Evolutionary conservation across 2,113 vertebrate species (phyloP).

Genomic region (Machaerirhynchus nigripectus): DNA sequence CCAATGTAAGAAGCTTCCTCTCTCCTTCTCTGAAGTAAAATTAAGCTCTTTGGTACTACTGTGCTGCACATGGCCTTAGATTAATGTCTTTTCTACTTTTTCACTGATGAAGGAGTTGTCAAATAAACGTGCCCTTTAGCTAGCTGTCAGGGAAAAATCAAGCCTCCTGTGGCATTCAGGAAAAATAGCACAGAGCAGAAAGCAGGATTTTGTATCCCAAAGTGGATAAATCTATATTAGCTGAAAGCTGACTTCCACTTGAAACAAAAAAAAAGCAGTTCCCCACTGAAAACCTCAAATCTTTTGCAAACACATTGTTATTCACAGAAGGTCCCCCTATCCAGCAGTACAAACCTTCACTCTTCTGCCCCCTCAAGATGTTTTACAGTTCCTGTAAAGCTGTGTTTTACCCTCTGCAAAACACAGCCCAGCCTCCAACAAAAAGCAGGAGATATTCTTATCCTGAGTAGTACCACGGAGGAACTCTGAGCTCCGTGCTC

Average conservation of each 20-base stretch:
- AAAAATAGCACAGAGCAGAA: conserved; percentile 45
- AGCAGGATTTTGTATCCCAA: conserved; percentile 42
- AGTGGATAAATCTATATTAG: conserved; percentile 50
- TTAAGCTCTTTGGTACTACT: background rate
- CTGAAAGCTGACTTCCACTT: conserved; percentile 36
- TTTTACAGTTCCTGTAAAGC: background rate
- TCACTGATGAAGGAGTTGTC: conserved; percentile 54
- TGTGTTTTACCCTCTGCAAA: background rate
- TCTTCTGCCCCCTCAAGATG: background rate
- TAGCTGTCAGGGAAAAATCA: conserved; percentile 55
- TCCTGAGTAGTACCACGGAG: background rate
- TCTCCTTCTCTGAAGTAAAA: background rate
- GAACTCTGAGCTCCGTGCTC: fast-evolving
- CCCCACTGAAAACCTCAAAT: conserved; percentile 11
- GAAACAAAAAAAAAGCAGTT: conserved; percentile 14
- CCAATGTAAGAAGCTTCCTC: background rate
- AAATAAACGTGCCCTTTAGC: conserved; percentile 61
- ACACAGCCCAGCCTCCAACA: background rate
- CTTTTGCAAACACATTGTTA: conserved; percentile 9
- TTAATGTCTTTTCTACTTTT: conserved; percentile 54
- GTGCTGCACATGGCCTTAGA: background rate
- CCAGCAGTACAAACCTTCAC: background rate
- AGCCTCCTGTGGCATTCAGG: conserved; percentile 32
- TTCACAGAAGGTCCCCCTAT: background rate
- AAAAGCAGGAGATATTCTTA: background rate